These are phyloP conservation scores for Microctonus brassicae DNA, from an alignment of 2,888 invertebrate species.

Conservation along the genomic window DNA sequence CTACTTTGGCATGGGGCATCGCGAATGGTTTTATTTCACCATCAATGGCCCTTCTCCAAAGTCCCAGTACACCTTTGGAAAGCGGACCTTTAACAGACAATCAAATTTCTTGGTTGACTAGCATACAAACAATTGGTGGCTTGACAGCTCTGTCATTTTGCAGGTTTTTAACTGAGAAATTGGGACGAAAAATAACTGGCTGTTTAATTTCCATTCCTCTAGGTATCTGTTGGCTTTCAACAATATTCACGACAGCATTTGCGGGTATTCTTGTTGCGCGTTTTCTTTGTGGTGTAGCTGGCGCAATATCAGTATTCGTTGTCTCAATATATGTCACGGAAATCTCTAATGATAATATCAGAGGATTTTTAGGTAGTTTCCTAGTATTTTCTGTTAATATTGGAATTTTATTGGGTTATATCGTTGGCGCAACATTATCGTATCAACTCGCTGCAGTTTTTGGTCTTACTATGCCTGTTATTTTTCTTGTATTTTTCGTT, in stretches of 20 bases:
- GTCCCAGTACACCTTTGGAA: constrained; percentile 68
- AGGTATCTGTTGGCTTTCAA: constrained; percentile 74
- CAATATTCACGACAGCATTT: constrained; percentile 70
- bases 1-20: constrained; percentile 63
- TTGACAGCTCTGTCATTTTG: constrained; percentile 70
- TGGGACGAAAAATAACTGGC: constrained; percentile 73
- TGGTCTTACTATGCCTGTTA: constrained; percentile 66
- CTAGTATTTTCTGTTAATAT: constrained; percentile 71
- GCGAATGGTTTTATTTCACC: constrained; percentile 75
- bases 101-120: constrained; percentile 73
- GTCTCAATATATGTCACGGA: constrained; percentile 77
- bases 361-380: constrained; percentile 73
- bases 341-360: constrained; percentile 72
- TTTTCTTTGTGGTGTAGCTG: constrained; percentile 74
- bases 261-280: constrained; percentile 71
- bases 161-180: constrained; percentile 70
- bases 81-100: constrained; percentile 70
- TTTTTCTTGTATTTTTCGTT: constrained; percentile 67
- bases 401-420: constrained; percentile 67
- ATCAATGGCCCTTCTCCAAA: constrained; percentile 69
- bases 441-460: constrained; percentile 70
- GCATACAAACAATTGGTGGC: constrained; percentile 73
- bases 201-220: constrained; percentile 72
- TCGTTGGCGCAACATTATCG: constrained; percentile 67
- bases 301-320: constrained; percentile 72